Evolutionary conservation across 2,113 vertebrate genomes (phyloP).

Genomic region (Ivindomyrus marchei): DNA sequence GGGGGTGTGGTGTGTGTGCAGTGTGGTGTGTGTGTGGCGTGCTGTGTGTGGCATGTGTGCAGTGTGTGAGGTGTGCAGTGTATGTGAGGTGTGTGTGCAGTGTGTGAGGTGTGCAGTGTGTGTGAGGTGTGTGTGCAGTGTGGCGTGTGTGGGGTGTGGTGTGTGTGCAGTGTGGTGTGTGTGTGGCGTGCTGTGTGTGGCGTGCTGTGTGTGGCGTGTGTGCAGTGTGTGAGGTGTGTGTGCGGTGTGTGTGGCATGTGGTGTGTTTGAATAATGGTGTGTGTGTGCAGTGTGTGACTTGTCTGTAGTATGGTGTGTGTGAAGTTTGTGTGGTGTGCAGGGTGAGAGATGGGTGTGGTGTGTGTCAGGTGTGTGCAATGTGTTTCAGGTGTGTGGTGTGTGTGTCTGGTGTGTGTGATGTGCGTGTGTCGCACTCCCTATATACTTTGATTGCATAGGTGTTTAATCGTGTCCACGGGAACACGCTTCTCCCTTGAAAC

Average conservation of each 20-base stretch:
- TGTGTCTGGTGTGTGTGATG: too few relatives aligned
- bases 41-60: not conserved
- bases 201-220: too few relatives aligned
- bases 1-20: not conserved
- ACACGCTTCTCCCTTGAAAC: not conserved
- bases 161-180: conserved; percentile 43
- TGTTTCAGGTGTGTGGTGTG: not conserved
- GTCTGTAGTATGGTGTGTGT: not conserved
- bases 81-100: too few relatives aligned
- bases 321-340: not conserved
- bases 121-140: too few relatives aligned
- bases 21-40: too few relatives aligned
- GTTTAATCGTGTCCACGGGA: not conserved
- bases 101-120: not conserved
- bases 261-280: not conserved
- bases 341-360: too few relatives aligned
- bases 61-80: not conserved
- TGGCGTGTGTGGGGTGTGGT: too few relatives aligned
- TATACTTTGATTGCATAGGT: not conserved
- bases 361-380: too few relatives aligned
- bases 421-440: not conserved
- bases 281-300: not conserved
- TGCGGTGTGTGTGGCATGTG: not conserved
- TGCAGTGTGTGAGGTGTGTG: too few relatives aligned
- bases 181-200: not conserved